Percentiles rank a stretch among this genome's conserved stretches.
These are phyloP conservation scores for Yponomeuta plumbellus DNA, from an alignment of 2,888 invertebrate species.

Conservation along the genomic window DNA sequence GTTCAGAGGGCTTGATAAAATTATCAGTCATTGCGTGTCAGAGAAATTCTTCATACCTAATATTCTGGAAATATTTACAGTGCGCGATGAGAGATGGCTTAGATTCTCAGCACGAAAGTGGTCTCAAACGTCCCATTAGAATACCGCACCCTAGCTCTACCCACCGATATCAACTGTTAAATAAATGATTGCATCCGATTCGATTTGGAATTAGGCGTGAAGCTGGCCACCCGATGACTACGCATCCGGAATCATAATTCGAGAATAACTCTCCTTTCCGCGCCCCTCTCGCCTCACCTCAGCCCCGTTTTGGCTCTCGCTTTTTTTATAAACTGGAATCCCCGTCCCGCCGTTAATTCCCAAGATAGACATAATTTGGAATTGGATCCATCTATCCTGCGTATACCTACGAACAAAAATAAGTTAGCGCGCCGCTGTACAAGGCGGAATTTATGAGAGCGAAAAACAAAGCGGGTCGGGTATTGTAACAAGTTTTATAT, in stretches of 20 bases:
- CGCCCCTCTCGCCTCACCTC: conserved; percentile 25
- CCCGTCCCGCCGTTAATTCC: conserved; percentile 74
- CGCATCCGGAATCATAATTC: conserved; percentile 77
- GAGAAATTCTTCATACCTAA: neutral
- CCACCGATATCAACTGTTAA: conserved; percentile 4
- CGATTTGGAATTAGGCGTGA: conserved; percentile 61
- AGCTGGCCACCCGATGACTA: conserved; percentile 60
- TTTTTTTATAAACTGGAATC: conserved; percentile 73
- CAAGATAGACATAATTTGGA: conserved; percentile 78
- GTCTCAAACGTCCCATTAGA: neutral
- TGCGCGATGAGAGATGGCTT: neutral
- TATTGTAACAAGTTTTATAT: conserved; percentile 38
- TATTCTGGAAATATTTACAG: neutral
- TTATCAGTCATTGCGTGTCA: no score
- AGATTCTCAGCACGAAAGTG: neutral
- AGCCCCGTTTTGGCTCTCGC: conserved; percentile 45
- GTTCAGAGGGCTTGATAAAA: neutral
- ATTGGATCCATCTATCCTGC: conserved; percentile 77
- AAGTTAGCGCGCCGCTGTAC: conserved; percentile 56
- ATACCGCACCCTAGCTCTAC: neutral
- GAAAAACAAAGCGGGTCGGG: conserved; percentile 53
- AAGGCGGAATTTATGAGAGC: conserved; percentile 56
- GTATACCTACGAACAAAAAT: conserved; percentile 68
- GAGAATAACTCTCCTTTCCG: conserved; percentile 59
- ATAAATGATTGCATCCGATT: conserved; percentile 16